Evolutionary conservation across 2,797 vertebrate species (phyloP).

Genomic region (Rhinella marina): DNA sequence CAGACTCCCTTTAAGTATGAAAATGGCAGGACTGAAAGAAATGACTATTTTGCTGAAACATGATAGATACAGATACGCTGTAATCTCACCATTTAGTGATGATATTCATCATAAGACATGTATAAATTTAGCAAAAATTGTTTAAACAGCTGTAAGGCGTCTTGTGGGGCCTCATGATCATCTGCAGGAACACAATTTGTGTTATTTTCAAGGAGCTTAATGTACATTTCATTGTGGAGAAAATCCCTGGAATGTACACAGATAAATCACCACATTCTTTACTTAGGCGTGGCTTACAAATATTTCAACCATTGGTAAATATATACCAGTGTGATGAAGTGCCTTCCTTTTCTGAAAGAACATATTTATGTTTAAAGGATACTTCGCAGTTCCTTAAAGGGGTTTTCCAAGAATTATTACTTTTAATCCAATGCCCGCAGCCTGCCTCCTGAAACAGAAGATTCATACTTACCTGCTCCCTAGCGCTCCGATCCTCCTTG

Average conservation of each 20-base stretch:
- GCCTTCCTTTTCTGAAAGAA: not conserved
- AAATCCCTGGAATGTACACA: constrained; percentile 41
- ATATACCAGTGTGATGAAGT: not conserved
- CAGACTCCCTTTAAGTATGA: too few species aligned
- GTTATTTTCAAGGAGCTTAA: not conserved
- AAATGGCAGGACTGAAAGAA: not conserved
- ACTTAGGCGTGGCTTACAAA: constrained; percentile 15
- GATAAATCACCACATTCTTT: constrained; percentile 10
- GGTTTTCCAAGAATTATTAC: too few species aligned
- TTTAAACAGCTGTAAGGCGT: constrained; percentile 32
- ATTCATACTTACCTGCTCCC: too few species aligned
- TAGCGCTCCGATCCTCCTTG: too few species aligned
- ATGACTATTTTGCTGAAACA: not conserved
- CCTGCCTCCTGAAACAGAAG: too few species aligned
- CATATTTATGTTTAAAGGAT: not conserved
- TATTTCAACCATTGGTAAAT: constrained; percentile 40
- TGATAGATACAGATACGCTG: not conserved
- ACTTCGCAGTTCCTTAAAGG: not conserved
- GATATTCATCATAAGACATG: not conserved
- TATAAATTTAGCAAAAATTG: not conserved
- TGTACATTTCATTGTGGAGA: constrained; percentile 1
- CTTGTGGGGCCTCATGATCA: not conserved
- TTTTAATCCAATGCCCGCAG: too few species aligned
- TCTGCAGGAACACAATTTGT: not conserved
- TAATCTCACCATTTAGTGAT: not conserved